Evolutionary conservation across 2,797 vertebrate species (phyloP), one percentile per base, ranked within the genome.

Genomic region (Acrossocheilus fasciatus): DNA sequence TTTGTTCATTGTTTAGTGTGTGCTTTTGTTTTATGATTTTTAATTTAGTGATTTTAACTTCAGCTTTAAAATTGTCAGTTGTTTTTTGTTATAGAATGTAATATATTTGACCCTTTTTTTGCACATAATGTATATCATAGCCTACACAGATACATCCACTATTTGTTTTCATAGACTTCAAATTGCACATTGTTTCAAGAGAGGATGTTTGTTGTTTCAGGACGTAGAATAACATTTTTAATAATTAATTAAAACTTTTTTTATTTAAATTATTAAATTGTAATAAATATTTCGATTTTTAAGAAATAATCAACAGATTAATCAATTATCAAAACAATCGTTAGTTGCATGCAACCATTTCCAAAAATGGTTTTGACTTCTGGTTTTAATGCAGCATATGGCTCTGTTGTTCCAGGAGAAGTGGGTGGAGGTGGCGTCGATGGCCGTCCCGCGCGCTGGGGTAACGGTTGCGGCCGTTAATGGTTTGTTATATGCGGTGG

Each of bases 391-490:
- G 30, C 62, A 34, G 39, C 18, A 7, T 30, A 17, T 83, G 41
- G 79, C 0, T 36, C 66, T 50, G 1, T 91, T n/a, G 72, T 54
- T 87, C 36, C 92, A 99, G 98, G 98, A 99, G 92, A 97, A 97
- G 91, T 99, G 98, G 98, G 91, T 96, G 87, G 97, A 99, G 92
- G 97, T 99, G 89, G 96, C 98, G 0, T 82, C 98, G 0, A 98
- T 99, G 98, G 96, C 96, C n/a, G 95, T 96, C 0, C 94, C 97
- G 15, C 97, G 98, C 57, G 97, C 97, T 2, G 98, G 98, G 6
- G 96, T 97, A 68, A 98, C 97, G 0, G 97, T 98, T 74, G 96
- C 97, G 0, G 96, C 96, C 1, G 97, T 99, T 15, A 99, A 98
- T 59, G 98, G 98, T 80, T 94, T 99, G 88, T 96, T 99, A 39